phyloP scores from a whole-genome alignment of 2,113 vertebrate species.

The Varanus komodoensis region DNA sequence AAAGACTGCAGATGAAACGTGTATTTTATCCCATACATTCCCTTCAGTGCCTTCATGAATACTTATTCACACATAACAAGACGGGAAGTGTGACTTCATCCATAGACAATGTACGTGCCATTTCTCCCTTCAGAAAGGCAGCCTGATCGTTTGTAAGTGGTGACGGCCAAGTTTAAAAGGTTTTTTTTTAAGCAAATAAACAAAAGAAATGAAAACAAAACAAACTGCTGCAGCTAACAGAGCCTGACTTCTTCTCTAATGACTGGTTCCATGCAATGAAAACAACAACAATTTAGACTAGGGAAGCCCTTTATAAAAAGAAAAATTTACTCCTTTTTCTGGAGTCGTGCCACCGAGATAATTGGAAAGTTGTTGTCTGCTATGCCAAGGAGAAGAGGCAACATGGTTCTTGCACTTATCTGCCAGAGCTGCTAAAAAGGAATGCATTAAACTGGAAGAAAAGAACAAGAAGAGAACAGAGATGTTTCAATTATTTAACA shows the following conservation, averaged over 20 bases:
- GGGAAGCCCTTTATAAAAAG: slow-evolving; percentile 33
- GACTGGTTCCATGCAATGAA: not conserved
- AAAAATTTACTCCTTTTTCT: not conserved
- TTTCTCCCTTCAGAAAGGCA: not conserved
- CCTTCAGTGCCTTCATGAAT: slow-evolving; percentile 1
- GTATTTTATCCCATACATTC: not conserved
- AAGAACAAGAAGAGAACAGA: slow-evolving; percentile 1
- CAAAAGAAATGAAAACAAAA: not conserved
- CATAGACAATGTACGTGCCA: not conserved
- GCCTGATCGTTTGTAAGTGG: not conserved
- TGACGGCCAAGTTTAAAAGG: not conserved
- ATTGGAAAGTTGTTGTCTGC: slow-evolving; percentile 11
- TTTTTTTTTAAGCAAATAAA: not conserved
- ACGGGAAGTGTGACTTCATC: not conserved
- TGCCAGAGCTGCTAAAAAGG: not conserved
- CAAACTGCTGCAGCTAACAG: slow-evolving; percentile 13
- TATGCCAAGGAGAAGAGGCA: slow-evolving; percentile 8
- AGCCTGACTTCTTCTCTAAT: not conserved
- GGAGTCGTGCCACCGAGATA: slow-evolving; percentile 16
- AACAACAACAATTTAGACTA: not conserved
- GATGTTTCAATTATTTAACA: not conserved
- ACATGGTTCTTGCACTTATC: slow-evolving; percentile 5
- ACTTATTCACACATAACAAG: not conserved
- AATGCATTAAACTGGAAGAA: not conserved
- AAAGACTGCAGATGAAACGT: slow-evolving; percentile 12